phyloP scores from a whole-genome alignment of 2,888 invertebrate genomes.

The Diploptera punctata region DNA sequence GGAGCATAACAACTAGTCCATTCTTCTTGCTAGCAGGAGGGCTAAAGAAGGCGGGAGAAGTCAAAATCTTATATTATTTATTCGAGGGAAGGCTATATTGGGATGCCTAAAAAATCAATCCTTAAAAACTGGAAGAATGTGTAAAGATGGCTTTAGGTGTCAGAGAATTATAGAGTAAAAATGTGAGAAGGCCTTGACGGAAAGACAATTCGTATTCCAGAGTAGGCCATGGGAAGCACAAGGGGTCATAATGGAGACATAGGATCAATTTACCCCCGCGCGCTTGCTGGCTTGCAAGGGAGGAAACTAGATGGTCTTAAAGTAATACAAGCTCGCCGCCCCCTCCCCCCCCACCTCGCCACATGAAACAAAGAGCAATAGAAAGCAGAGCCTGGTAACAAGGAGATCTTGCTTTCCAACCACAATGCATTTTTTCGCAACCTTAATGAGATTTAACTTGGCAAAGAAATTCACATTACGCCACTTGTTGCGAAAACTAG shows the following conservation, averaged over 20 bases:
- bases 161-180: conserved; percentile 11
- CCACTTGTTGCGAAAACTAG: neutral
- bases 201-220: conserved; percentile 28
- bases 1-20: too few species aligned
- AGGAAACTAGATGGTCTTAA: neutral
- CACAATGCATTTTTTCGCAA: neutral
- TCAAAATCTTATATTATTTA: too few species aligned
- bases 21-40: too few species aligned
- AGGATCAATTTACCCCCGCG: conserved; percentile 28
- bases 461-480: neutral
- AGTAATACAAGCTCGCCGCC: neutral
- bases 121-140: too few species aligned
- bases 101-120: too few species aligned
- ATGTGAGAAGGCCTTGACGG: conserved; percentile 24
- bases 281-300: conserved; percentile 5
- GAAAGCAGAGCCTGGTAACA: too few species aligned
- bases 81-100: too few species aligned
- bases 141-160: neutral
- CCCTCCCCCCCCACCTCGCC: too few species aligned
- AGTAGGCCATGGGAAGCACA: conserved; percentile 17
- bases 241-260: conserved; percentile 28
- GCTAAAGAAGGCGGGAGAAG: too few species aligned
- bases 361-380: too few species aligned
- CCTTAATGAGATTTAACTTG: neutral
- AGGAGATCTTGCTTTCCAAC: too few species aligned